Conservation (phyloP, 2,797 vertebrate species). For the Acanthurus leucopareius region DNA sequence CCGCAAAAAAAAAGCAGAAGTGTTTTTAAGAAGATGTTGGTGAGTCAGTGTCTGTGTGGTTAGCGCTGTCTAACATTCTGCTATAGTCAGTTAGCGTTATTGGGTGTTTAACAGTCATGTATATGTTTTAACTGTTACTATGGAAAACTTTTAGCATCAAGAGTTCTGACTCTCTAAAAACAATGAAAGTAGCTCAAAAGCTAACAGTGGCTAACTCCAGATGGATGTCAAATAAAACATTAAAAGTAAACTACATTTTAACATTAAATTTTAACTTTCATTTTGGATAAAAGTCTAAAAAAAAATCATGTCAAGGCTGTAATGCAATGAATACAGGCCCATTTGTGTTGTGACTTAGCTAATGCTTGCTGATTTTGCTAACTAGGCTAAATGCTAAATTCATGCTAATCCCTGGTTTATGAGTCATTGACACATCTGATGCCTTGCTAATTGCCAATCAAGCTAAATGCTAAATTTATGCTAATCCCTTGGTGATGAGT, state of each 20-base stretch:
- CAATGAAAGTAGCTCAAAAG: background rate
- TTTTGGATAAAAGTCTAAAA: background rate
- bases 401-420: conserved; percentile 60
- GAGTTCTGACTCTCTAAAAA: background rate
- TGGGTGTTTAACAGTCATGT: conserved; percentile 1
- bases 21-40: conserved; percentile 46
- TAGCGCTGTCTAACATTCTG: conserved; percentile 53
- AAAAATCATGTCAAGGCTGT: no score
- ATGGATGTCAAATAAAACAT: background rate
- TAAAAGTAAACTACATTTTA: background rate
- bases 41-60: conserved; percentile 69
- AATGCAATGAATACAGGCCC: background rate
- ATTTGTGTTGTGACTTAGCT: background rate
- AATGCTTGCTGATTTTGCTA: conserved; percentile 33
- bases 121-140: conserved; percentile 12
- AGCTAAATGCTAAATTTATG: conserved; percentile 44
- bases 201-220: background rate
- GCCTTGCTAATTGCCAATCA: conserved; percentile 48
- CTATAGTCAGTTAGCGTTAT: conserved; percentile 5
- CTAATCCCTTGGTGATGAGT: conserved; percentile 60
- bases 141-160: conserved; percentile 10
- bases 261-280: background rate
- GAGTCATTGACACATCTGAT: conserved; percentile 54
- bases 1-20: conserved; percentile 74
- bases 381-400: conserved; percentile 43